Evolutionary conservation across 1,140 invertebrate species (phyloP).

Genomic region (Drosophila murphyi): DNA sequence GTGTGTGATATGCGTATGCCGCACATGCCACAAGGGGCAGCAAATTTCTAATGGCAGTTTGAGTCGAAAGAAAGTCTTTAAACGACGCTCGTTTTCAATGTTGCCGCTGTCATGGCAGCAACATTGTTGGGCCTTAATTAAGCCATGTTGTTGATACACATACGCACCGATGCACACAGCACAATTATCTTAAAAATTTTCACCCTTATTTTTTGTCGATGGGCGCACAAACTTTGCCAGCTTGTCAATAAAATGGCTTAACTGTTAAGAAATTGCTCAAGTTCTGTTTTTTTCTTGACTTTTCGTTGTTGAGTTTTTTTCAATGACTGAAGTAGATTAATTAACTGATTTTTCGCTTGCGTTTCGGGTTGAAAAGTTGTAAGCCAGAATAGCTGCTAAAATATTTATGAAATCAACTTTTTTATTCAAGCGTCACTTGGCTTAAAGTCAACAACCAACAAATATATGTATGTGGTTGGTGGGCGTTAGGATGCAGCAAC

Average conservation of each 20-base stretch:
- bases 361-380: slow-evolving; percentile 32
- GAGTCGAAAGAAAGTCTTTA: slow-evolving; percentile 29
- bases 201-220: background rate
- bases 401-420: slow-evolving; percentile 35
- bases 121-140: slow-evolving; percentile 54
- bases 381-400: slow-evolving; percentile 19
- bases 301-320: slow-evolving; percentile 18
- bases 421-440: slow-evolving; percentile 3
- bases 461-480: slow-evolving; percentile 5
- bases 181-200: slow-evolving; percentile 58
- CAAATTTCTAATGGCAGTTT: slow-evolving; percentile 53
- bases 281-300: slow-evolving; percentile 32
- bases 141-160: slow-evolving; percentile 69
- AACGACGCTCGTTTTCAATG: slow-evolving; percentile 16
- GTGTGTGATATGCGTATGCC: slow-evolving; percentile 50
- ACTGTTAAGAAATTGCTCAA: slow-evolving; percentile 15
- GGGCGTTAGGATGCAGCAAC: slow-evolving; percentile 23
- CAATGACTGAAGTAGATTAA: slow-evolving; percentile 58
- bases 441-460: slow-evolving; percentile 8
- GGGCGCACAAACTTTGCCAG: slow-evolving; percentile 10
- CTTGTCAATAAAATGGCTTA: slow-evolving; percentile 15
- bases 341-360: slow-evolving; percentile 52
- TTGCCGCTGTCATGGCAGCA: slow-evolving; percentile 3
- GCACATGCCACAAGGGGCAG: slow-evolving; percentile 11
- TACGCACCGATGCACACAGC: slow-evolving; percentile 62